These are phyloP conservation scores for Orthochromis indermauri DNA, from an alignment of 2,113 vertebrate genomes.

Conservation along the genomic window DNA sequence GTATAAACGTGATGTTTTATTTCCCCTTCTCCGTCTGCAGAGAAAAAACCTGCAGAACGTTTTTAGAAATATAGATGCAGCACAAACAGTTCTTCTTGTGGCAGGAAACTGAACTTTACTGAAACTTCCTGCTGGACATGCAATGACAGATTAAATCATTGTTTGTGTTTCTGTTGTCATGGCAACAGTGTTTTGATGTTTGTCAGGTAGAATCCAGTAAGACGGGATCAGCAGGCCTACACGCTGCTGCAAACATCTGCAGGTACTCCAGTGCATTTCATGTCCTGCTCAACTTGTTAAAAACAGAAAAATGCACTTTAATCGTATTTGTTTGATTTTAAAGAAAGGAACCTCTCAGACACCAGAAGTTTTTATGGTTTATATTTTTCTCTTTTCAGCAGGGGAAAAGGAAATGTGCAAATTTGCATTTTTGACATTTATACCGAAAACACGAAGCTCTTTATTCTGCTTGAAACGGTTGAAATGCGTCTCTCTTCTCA, in stretches of 20 bases:
- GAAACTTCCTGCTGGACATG: neutral
- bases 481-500: neutral
- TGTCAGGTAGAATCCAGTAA: neutral
- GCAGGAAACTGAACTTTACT: neutral
- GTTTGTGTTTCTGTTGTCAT: neutral
- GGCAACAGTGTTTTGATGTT: neutral
- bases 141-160: neutral
- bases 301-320: neutral
- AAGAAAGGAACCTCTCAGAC: neutral
- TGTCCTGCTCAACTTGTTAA: neutral
- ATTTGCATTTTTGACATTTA: neutral
- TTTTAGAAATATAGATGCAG: neutral
- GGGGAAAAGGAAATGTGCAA: neutral
- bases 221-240: neutral
- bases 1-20: neutral
- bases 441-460: neutral
- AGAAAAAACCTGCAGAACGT: neutral
- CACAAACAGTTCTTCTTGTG: neutral
- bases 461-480: neutral
- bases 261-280: neutral
- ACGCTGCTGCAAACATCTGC: neutral
- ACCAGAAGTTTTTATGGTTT: neutral
- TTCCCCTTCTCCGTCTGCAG: neutral
- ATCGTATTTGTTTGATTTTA: neutral
- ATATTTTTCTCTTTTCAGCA: neutral